phyloP scores from a whole-genome alignment of 2,113 vertebrate species.

The Pomatorhinus ruficollis region DNA sequence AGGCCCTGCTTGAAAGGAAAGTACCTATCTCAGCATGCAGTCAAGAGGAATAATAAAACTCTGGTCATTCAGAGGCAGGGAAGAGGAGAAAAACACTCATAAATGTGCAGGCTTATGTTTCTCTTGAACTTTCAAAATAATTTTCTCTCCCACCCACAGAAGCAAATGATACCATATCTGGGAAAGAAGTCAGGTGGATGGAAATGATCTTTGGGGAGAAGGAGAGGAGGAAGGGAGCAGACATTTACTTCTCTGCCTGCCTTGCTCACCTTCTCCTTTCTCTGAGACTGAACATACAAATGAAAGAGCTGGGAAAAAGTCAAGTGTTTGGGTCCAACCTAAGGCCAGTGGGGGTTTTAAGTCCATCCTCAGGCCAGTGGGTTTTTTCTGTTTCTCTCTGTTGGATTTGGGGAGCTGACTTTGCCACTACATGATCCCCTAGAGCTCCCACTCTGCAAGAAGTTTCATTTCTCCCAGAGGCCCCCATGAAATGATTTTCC shows the following conservation, averaged over 20 bases:
- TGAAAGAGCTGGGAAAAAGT: background rate
- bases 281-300: background rate
- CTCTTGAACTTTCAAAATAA: conserved; percentile 9
- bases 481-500: conserved; percentile 1
- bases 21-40: conserved; percentile 45
- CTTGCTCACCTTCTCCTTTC: background rate
- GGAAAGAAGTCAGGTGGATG: background rate
- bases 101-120: conserved; percentile 52
- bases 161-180: conserved; percentile 13
- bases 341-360: background rate
- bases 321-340: background rate
- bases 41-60: conserved; percentile 55
- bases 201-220: background rate
- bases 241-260: background rate
- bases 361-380: background rate
- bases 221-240: background rate
- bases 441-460: background rate
- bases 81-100: conserved; percentile 45
- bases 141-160: conserved; percentile 27
- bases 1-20: conserved; percentile 33
- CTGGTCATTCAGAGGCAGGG: background rate
- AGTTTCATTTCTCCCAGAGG: conserved; percentile 10
- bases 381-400: background rate
- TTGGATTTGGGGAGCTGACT: background rate
- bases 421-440: rapidly evolving